Evolutionary conservation across 2,113 vertebrate species (phyloP).

Genomic region (Lichenostomus cassidix): DNA sequence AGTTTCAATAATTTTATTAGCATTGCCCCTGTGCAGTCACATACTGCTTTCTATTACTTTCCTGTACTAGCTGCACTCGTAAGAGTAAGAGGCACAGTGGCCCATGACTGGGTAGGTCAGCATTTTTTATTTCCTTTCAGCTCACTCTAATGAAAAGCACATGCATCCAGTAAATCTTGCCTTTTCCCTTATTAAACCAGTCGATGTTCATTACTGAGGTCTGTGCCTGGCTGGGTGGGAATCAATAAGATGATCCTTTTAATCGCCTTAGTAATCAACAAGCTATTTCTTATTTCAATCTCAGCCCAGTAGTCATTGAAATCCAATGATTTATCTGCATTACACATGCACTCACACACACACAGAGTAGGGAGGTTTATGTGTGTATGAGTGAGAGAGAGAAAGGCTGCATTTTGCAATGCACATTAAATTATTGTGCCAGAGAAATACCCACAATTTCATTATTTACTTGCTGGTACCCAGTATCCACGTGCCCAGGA

Average conservation of each 20-base stretch:
- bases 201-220: slow-evolving; percentile 77
- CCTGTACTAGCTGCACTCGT: slow-evolving; percentile 24
- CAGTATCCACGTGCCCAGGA: neutral
- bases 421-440: neutral
- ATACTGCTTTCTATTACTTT: slow-evolving; percentile 36
- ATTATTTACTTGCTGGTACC: slow-evolving; percentile 16
- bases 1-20: slow-evolving; percentile 49
- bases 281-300: slow-evolving; percentile 72
- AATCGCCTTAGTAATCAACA: slow-evolving; percentile 77
- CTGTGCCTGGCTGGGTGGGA: slow-evolving; percentile 71
- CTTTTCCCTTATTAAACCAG: slow-evolving; percentile 75
- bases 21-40: slow-evolving; percentile 4
- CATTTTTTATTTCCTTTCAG: slow-evolving; percentile 82
- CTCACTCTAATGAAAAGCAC: slow-evolving; percentile 84
- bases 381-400: neutral
- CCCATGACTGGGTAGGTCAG: slow-evolving; percentile 79
- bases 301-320: slow-evolving; percentile 48
- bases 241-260: slow-evolving; percentile 77
- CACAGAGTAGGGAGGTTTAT: neutral
- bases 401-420: neutral
- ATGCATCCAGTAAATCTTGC: slow-evolving; percentile 77
- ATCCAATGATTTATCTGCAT: slow-evolving; percentile 59
- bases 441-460: neutral
- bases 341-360: slow-evolving; percentile 8
- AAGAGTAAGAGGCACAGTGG: slow-evolving; percentile 68